Conservation (phyloP, 2,797 vertebrate genomes). For the Paratrypauchen microcephalus region DNA sequence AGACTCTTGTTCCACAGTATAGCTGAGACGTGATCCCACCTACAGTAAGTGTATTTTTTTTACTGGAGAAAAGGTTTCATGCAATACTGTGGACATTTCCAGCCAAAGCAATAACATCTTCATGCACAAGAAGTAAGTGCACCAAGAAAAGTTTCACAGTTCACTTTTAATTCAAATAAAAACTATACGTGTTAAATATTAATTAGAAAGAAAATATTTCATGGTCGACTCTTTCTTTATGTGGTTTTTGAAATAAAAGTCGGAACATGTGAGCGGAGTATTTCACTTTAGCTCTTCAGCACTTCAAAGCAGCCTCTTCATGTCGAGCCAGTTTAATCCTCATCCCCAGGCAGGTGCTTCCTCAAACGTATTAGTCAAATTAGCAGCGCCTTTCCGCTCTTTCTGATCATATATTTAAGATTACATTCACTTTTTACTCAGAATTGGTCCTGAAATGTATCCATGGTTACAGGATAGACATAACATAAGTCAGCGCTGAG, state of each 20-base stretch:
- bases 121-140: no score
- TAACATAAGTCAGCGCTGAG: background rate
- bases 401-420: slow-evolving; percentile 4
- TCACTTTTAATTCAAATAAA: no score
- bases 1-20: no score
- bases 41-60: no score
- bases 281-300: slow-evolving; percentile 21
- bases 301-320: slow-evolving; percentile 39
- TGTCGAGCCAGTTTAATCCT: slow-evolving; percentile 33
- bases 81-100: no score
- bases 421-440: background rate
- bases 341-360: slow-evolving; percentile 24
- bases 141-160: no score
- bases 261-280: slow-evolving; percentile 18
- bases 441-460: background rate
- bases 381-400: slow-evolving; percentile 22
- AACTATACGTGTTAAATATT: background rate
- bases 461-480: background rate
- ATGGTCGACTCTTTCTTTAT: background rate
- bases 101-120: no score
- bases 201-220: background rate
- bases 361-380: slow-evolving; percentile 25
- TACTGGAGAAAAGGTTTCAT: no score
- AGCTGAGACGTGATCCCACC: no score
- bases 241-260: background rate